Conservation (phyloP, 2,797 vertebrate genomes). For the Gambusia yucatana region DNA sequence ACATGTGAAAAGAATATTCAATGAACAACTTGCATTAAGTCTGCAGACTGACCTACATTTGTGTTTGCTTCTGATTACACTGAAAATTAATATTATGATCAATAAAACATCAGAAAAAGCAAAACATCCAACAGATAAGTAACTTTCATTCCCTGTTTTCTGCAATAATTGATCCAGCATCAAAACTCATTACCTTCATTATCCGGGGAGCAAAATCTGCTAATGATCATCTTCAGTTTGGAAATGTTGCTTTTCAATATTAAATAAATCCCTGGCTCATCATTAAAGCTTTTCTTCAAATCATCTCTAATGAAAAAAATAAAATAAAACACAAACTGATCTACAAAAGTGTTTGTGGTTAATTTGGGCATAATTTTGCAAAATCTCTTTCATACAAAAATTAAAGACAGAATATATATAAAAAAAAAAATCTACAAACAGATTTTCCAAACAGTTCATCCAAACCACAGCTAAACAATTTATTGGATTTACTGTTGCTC, state of each 20-base stretch:
- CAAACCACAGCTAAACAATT: background rate
- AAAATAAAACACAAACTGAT: background rate
- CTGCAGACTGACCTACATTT: background rate
- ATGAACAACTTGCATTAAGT: background rate
- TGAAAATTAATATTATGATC: background rate
- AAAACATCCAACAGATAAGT: background rate
- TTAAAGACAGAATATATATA: background rate
- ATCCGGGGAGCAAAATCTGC: background rate
- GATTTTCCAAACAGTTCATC: background rate
- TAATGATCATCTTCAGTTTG: background rate
- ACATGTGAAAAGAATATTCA: background rate
- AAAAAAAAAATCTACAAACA: constrained; percentile 3
- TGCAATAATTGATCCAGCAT: background rate
- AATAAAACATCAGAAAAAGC: background rate
- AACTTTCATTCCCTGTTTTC: background rate
- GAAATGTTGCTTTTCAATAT: background rate
- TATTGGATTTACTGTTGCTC: background rate
- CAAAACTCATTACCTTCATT: background rate
- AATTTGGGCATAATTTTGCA: background rate
- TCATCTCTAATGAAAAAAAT: background rate
- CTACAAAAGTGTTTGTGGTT: background rate
- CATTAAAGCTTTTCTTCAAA: background rate
- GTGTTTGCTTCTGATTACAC: background rate
- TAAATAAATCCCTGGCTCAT: background rate
- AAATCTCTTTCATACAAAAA: background rate